Evolutionary conservation across 2,888 invertebrate genomes (phyloP), one percentile per base, ranked within the genome.

Genomic region (Synanthedon tipuliformis): DNA sequence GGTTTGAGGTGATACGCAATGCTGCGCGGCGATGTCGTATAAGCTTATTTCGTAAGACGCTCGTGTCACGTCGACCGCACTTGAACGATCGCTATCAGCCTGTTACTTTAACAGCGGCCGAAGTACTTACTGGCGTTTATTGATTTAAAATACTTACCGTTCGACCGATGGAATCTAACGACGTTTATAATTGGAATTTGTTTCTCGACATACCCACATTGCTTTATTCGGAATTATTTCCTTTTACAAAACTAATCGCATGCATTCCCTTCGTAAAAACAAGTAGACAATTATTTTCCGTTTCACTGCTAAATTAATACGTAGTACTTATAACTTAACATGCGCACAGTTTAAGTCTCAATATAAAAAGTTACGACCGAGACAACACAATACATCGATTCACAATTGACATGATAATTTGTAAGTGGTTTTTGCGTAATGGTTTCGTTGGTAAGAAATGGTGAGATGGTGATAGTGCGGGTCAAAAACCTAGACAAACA

Each of bases 71-170:
- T 45, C 59, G 55, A 57, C 56, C 57, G 59, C 57, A 58, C 61
- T 61, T 61, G 58, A 60, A 61, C 68, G 72, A 73, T 76, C 69
- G 65, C 62, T 66, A 71, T 71, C 68, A 64, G 60, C 55, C 52
- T 58, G 62, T 61, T 56, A 59, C 58, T 45, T 45, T 13, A 45
- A n/a, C 15, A 45, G 15, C 45, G n/a, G 34, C 27, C 34, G 10
- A 34, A 34, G 34, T 34, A 34, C 45, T 15, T 13, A 45, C 45
- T 45, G 13, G 13, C 8, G 45, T 45, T 45, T 45, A 45, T 45
- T 45, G n/a, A n/a, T 45, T 8, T 45, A 45, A 45, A 45, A n/a
- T 12, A 45, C 45, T 45, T 4, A 45, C 45, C 13, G 15, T 45
- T 45, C 15, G 45, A 15, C 45, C 8, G 15, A 45, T 45, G 45